A percentile compares a stretch with the other conserved stretches of the same genome.
phyloP scores from a whole-genome alignment of 1,140 invertebrate genomes.

The Scaptomyza montana region DNA sequence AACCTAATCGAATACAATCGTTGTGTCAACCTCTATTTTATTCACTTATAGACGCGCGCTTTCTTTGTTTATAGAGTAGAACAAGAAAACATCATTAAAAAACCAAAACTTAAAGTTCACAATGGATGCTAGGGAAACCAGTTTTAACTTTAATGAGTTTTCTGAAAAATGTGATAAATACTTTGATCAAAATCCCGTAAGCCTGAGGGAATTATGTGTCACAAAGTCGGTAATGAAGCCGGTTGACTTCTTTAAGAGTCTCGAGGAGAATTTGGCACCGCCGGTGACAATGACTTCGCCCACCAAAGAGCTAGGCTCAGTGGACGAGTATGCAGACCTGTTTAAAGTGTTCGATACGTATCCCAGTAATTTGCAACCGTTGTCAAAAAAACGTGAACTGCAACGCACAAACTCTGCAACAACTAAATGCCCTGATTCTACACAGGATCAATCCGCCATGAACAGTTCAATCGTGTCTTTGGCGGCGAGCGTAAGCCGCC shows the following conservation, averaged over 20 bases:
- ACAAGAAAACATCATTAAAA: neutral
- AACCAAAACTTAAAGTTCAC: neutral
- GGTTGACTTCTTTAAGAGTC: constrained; percentile 39
- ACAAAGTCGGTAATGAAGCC: constrained; percentile 60
- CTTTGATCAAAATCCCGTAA: constrained; percentile 31
- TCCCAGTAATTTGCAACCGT: constrained; percentile 64
- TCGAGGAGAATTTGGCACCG: constrained; percentile 49
- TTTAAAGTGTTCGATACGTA: constrained; percentile 70
- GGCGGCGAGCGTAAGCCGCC: constrained; percentile 14
- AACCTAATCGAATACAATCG: neutral
- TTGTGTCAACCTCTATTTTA: no score
- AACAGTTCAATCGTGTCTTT: constrained; percentile 27
- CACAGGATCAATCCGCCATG: constrained; percentile 28
- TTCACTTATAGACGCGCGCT: constrained; percentile 4
- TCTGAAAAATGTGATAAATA: constrained; percentile 42
- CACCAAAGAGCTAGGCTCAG: constrained; percentile 36
- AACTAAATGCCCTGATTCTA: constrained; percentile 23
- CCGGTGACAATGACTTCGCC: constrained; percentile 30
- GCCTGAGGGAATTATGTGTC: constrained; percentile 53
- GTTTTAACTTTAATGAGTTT: constrained; percentile 52
- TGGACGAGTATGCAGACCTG: constrained; percentile 59
- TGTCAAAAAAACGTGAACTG: constrained; percentile 49
- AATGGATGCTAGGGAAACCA: constrained; percentile 33
- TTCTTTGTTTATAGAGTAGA: neutral
- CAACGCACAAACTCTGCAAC: constrained; percentile 52